These are phyloP conservation scores for Acanthochromis polyacanthus DNA, from an alignment of 2,113 vertebrate species.

Conservation along the genomic window DNA sequence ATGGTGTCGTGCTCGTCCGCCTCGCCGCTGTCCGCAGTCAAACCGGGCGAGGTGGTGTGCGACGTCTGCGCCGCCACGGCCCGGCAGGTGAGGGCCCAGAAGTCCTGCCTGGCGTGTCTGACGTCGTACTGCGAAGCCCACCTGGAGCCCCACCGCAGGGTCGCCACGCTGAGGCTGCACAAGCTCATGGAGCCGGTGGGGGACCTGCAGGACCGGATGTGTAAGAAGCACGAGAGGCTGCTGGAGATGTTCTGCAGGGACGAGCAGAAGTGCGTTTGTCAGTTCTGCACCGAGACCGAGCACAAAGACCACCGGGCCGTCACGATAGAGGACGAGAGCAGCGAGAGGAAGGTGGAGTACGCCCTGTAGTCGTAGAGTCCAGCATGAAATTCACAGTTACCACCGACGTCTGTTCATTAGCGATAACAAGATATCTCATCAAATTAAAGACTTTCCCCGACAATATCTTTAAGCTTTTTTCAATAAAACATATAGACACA, in stretches of 20 bases:
- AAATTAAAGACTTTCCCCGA: too few relatives aligned
- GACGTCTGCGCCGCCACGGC: slow-evolving; percentile 88
- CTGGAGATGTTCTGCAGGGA: slow-evolving; percentile 94
- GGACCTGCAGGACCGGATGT: slow-evolving; percentile 90
- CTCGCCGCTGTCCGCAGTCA: background rate
- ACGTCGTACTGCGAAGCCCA: slow-evolving; percentile 92
- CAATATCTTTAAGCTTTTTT: too few relatives aligned
- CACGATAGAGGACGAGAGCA: slow-evolving; percentile 88
- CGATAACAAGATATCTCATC: too few relatives aligned
- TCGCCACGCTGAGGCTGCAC: slow-evolving; percentile 88
- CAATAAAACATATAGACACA: too few relatives aligned
- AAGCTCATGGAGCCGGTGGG: slow-evolving; percentile 88
- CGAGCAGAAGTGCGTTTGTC: slow-evolving; percentile 92
- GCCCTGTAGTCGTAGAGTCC: too few relatives aligned
- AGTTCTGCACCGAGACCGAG: slow-evolving; percentile 92
- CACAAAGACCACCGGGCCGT: slow-evolving; percentile 91
- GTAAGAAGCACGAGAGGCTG: slow-evolving; percentile 88
- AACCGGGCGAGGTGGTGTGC: slow-evolving; percentile 87
- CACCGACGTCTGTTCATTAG: too few relatives aligned
- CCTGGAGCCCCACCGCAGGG: slow-evolving; percentile 90
- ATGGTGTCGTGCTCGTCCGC: slow-evolving; percentile 1
- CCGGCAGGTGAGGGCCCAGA: slow-evolving; percentile 86
- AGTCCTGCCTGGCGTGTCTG: slow-evolving; percentile 93
- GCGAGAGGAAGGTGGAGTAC: slow-evolving; percentile 85
- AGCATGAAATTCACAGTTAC: too few relatives aligned